Evolutionary conservation across 2,113 vertebrate genomes (phyloP).

Genomic region (Rhinopomastus cyanomelas): DNA sequence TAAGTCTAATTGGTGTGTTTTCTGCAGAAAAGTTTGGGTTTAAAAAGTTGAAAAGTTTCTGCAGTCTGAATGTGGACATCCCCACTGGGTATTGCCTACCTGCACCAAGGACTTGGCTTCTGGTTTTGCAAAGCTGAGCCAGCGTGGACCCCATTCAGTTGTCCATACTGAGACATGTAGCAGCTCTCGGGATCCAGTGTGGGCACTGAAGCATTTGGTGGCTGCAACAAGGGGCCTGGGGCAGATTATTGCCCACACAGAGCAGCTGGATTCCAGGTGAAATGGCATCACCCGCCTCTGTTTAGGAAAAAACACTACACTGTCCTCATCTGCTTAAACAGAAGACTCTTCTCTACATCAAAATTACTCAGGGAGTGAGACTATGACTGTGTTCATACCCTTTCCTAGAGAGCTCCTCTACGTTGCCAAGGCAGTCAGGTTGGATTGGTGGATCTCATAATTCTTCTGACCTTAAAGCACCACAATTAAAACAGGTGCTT

Average conservation of each 20-base stretch:
- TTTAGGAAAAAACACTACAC: background rate
- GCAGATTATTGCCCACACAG: background rate
- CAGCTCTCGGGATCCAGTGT: background rate
- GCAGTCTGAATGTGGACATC: background rate
- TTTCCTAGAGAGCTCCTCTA: background rate
- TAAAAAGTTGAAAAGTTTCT: background rate
- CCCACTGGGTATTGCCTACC: background rate
- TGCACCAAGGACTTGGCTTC: background rate
- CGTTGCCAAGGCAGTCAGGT: fast-evolving
- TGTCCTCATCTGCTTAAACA: background rate
- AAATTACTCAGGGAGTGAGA: background rate
- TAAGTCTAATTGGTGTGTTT: no score
- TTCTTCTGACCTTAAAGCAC: background rate
- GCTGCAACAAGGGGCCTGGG: background rate
- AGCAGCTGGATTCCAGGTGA: background rate
- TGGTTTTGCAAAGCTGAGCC: background rate
- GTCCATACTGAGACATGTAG: background rate
- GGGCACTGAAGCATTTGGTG: background rate
- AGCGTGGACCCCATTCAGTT: fast-evolving
- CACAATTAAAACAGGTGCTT: background rate
- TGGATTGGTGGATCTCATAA: background rate
- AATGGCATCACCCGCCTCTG: background rate
- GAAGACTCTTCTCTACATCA: background rate
- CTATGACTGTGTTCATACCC: background rate
- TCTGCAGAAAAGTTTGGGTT: no score